phyloP scores from a whole-genome alignment of 2,888 invertebrate genomes.

The Petrolisthes cinctipes region DNA sequence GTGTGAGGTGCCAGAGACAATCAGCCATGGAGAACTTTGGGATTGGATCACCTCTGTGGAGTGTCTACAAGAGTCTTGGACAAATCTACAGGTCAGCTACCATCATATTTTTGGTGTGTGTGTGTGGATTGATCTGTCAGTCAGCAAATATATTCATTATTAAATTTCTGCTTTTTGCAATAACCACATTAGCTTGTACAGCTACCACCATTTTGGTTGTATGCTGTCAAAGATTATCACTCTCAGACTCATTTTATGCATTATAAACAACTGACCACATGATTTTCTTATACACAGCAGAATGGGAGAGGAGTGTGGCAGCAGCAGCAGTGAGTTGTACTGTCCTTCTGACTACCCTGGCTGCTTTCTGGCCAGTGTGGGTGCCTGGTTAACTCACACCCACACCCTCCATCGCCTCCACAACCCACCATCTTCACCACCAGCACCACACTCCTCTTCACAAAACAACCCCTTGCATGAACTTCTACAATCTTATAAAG shows the following conservation, averaged over 20 bases:
- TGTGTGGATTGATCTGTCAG: too few relatives aligned
- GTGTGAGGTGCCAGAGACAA: too few relatives aligned
- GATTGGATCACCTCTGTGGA: constrained; percentile 27
- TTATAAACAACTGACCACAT: neutral
- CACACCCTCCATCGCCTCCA: constrained; percentile 6
- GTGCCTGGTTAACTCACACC: constrained; percentile 12
- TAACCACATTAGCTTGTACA: too few relatives aligned
- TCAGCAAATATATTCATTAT: too few relatives aligned
- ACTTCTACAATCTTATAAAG: constrained; percentile 4
- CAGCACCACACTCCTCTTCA: neutral
- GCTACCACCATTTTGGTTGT: too few relatives aligned
- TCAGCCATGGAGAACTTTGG: constrained; percentile 11
- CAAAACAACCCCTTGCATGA: constrained; percentile 19
- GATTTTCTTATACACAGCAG: neutral
- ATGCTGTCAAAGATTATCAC: too few relatives aligned
- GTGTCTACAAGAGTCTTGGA: constrained; percentile 13
- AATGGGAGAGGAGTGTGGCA: neutral
- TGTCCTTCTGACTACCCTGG: constrained; percentile 5
- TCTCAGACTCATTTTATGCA: too few relatives aligned
- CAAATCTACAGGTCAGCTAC: constrained; percentile 15
- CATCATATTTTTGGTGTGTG: too few relatives aligned
- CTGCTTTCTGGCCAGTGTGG: constrained; percentile 33
- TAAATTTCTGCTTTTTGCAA: too few relatives aligned
- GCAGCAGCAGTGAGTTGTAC: neutral
- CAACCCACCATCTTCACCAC: neutral